phyloP scores from a whole-genome alignment of 2,113 vertebrate genomes.

The Chaenocephalus aceratus region DNA sequence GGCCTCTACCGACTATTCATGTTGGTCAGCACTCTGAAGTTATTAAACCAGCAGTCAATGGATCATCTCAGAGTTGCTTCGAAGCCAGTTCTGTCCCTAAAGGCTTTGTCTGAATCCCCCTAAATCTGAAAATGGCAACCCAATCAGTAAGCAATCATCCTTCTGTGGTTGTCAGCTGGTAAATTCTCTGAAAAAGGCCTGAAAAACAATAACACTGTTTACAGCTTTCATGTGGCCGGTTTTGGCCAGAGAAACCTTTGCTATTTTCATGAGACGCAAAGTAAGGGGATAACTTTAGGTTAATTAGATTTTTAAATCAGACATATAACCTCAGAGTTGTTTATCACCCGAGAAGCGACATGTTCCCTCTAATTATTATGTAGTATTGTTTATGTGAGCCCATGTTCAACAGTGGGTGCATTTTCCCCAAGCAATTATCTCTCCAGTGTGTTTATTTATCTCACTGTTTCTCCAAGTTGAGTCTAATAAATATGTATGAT shows the following conservation, averaged over 20 bases:
- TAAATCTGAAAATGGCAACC: constrained; percentile 45
- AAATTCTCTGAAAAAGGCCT: constrained; percentile 34
- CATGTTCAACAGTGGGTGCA: constrained; percentile 59
- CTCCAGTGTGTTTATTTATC: constrained; percentile 66
- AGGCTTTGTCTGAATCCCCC: constrained; percentile 18
- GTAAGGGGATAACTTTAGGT: constrained; percentile 16
- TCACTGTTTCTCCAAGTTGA: constrained; percentile 60
- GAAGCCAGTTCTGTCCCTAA: constrained; percentile 42
- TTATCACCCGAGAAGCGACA: constrained; percentile 45
- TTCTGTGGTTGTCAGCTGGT: constrained; percentile 18
- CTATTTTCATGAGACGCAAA: constrained; percentile 1
- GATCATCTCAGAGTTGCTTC: constrained; percentile 43
- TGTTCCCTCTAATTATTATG: constrained; percentile 55
- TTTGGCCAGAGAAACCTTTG: neutral
- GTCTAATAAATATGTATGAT: constrained; percentile 79
- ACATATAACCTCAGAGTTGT: constrained; percentile 43
- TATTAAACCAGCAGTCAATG: constrained; percentile 50
- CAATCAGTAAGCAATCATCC: constrained; percentile 38
- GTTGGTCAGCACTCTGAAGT: constrained; percentile 41
- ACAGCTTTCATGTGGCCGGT: neutral
- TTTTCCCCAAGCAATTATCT: constrained; percentile 61
- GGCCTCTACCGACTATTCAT: constrained; percentile 22
- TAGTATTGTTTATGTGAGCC: constrained; percentile 56
- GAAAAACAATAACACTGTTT: constrained; percentile 19
- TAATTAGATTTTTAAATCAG: constrained; percentile 43